Base-by-base conservation (phyloP, 2,113 vertebrate species). In the Psilopogon haemacephalus region DNA sequence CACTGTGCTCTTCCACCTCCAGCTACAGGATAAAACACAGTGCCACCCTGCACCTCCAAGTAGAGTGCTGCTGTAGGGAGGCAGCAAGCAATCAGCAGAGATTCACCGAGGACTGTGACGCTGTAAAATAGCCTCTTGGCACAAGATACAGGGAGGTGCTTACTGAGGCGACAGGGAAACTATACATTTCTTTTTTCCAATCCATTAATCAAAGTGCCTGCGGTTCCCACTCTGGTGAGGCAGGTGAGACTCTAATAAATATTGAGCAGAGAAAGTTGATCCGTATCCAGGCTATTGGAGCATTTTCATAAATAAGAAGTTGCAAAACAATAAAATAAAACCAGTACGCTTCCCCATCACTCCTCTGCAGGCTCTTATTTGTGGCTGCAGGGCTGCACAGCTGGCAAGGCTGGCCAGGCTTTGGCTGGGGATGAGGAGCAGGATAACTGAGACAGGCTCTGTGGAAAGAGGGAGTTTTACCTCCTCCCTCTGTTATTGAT, bases 251-350 rank as follows among this genome's bases (percentile, higher is more conserved):
- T 44, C 78, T 92, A 87, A 97, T 96, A 97, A 97, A 96, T 97
- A 97, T 69, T 94, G 85, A 96, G 82, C 90, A 96, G 85, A 6
- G 1, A 89, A 97, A 96, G 87, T 81, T 96, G 88, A 95, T 94
- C 88, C 5, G 44, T 89, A 94, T 94, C 96, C 90, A 97, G 88
- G 54, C 40, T 96, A 64, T 91, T 12, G 0, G 11, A 94, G 93
- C 86, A 90, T 96, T 96, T 97, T 95, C 93, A 96, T 97, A 96
- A 96, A 96, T 97, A 96, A 96, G 69, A 85, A 95, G 88, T 89
- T 88, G 58, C 56, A 56, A 94, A 92, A 94, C 84, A 79, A 82
- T 84, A 84, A 90, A 93, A 78, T 58, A 86, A 88, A 88, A 62
- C 54, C 17, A 37, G 32, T 15, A n/a, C 1, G 10, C 54, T 83